Conservation (phyloP, 2,888 invertebrate genomes). For the Drosophila rellima region DNA sequence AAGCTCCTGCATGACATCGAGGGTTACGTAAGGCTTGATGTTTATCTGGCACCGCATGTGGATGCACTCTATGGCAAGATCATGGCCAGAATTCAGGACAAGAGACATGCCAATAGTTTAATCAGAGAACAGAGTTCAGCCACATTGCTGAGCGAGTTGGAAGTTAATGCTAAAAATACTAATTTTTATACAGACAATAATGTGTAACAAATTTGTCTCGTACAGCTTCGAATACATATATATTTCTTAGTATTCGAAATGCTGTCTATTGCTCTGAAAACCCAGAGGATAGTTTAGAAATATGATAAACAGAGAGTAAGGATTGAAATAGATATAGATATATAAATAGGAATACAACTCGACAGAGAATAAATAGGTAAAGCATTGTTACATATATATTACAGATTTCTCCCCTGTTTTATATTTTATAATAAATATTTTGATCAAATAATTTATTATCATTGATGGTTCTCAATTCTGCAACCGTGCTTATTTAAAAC, state of each 20-base stretch:
- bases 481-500: no score
- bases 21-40: conserved; percentile 52
- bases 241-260: neutral
- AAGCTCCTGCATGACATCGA: conserved; percentile 45
- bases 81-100: conserved; percentile 27
- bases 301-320: neutral
- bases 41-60: conserved; percentile 68
- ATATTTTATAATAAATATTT: neutral
- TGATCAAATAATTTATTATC: neutral
- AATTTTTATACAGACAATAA: neutral
- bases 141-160: neutral
- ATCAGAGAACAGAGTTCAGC: neutral
- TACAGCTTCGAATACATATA: neutral
- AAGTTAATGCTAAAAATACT: neutral
- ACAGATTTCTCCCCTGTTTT: neutral
- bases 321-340: neutral
- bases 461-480: no score
- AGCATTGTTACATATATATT: no score
- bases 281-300: neutral
- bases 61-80: conserved; percentile 51
- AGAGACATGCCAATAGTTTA: neutral
- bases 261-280: neutral
- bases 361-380: no score
- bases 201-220: neutral
- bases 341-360: no score